Base-by-base conservation (phyloP, 1,140 invertebrate species). In the Drosophila ananassae region DNA sequence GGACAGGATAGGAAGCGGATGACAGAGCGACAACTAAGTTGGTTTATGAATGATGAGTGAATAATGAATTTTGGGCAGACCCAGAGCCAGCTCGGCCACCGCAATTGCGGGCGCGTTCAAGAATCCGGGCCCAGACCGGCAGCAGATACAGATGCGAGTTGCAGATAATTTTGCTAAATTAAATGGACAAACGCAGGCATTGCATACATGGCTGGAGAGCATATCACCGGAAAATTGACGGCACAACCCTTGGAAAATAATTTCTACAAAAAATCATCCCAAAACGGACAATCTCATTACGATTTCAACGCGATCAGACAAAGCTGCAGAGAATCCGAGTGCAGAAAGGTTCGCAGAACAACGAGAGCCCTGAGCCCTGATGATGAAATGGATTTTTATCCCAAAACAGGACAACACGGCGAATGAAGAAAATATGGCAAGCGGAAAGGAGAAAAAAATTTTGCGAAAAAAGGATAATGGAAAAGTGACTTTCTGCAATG, bases 151-250 rank as follows among this genome's bases (percentile, higher is more conserved):
- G 78, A 87, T 89, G 79, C 52, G 68, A 79, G 68, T 44, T 63
- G 54, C 79, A 89, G 83, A 91, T 91, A 91, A 89, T 87, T 87
- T 91, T 91, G 79, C 77, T 83, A 87, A 91, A 91, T 91, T 91
- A 91, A 91, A 91, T 90, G 85, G 72, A 87, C 79, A 78, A 63
- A 67, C 46, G 48, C 51, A 50, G 24, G 53, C 50, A 52, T 57
- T 62, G 46, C 32, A 63, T 47, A 39, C 13, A 54, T 32, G 53
- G 24, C 34, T 41, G n/a, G 39, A 53, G 25, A 64, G 66, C 89
- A 91, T 79, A 91, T 91, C 83, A 91, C 73, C 82, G 89, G 72
- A 83, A 91, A 91, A 91, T 91, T 91, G n/a, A 69, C 62, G 81
- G 72, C 78, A 83, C 78, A 83, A 79, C 77, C 75, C 71, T 73